phyloP scores from a whole-genome alignment of 2,113 vertebrate genomes.

The Pantherophis guttatus region DNA sequence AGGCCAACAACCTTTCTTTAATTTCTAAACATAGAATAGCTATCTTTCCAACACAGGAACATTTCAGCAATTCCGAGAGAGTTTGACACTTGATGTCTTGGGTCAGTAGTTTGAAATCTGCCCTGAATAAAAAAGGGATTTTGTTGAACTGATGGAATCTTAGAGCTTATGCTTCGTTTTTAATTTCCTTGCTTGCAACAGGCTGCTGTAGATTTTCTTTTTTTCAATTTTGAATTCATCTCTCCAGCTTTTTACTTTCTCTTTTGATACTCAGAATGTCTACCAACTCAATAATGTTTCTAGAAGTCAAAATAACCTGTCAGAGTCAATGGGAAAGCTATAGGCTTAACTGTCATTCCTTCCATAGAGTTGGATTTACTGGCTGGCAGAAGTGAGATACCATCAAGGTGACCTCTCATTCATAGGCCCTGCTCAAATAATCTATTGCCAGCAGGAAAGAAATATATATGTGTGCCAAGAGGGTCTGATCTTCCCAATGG shows the following conservation, averaged over 20 bases:
- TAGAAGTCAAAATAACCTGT: conserved; percentile 34
- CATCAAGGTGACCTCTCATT: conserved; percentile 17
- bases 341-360: conserved; percentile 12
- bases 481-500: not conserved
- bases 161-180: not conserved
- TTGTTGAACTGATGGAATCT: not conserved
- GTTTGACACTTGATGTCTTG: not conserved
- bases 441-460: not conserved
- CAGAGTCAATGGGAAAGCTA: conserved; percentile 23
- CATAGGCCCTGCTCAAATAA: not conserved
- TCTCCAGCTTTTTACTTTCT: conserved; percentile 19
- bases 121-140: conserved; percentile 4
- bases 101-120: conserved; percentile 30
- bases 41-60: conserved; percentile 1
- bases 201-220: not conserved
- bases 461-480: not conserved
- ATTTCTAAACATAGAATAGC: conserved; percentile 22
- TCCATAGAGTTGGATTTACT: conserved; percentile 22
- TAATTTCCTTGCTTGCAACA: not conserved
- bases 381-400: not conserved
- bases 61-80: conserved; percentile 9
- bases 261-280: not conserved
- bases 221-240: not conserved
- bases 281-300: conserved; percentile 1
- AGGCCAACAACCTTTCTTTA: conserved; percentile 24